Percentiles rank a stretch among this genome's conserved stretches.
Evolutionary conservation across 64 coral and sea anemone genomes (phyloP).

Genomic region (Orbicella faveolata): DNA sequence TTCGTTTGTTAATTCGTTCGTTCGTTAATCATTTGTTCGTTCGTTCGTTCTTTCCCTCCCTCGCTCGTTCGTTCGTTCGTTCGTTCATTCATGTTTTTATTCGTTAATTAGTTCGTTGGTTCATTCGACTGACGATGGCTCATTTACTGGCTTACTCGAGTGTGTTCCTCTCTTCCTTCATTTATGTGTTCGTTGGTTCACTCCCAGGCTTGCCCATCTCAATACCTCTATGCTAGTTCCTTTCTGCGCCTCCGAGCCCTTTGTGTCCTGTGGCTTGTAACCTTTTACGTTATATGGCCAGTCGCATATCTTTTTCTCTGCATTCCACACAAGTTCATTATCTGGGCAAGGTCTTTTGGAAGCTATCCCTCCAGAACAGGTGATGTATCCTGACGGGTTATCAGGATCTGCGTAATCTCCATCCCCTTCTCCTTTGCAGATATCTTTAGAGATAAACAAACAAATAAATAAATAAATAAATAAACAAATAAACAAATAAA

Average conservation of each 20-base stretch:
- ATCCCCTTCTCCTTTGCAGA: conserved; percentile 14
- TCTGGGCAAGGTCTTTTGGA: conserved; percentile 22
- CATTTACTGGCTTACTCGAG: too few relatives aligned
- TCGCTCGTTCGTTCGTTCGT: not conserved
- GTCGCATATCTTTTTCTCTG: conserved; percentile 31
- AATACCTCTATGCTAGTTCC: too few relatives aligned
- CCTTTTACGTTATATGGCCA: conserved; percentile 24
- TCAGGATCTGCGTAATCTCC: conserved; percentile 32
- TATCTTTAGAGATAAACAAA: not conserved
- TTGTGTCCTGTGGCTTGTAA: not conserved
- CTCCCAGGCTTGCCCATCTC: too few relatives aligned
- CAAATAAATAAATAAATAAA: too few relatives aligned
- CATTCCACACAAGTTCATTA: conserved; percentile 38
- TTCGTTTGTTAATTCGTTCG: not conserved
- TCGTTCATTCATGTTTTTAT: too few relatives aligned
- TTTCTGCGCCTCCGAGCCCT: too few relatives aligned
- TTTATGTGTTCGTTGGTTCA: too few relatives aligned
- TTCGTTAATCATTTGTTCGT: too few relatives aligned
- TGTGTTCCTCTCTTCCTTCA: too few relatives aligned
- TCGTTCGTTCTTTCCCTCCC: not conserved
- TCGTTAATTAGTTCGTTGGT: too few relatives aligned
- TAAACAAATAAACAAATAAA: too few relatives aligned
- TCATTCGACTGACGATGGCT: too few relatives aligned
- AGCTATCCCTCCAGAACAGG: conserved; percentile 10
- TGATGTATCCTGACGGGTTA: conserved; percentile 18